Base-by-base conservation (phyloP, 2,888 invertebrate genomes). In the Cistogaster globosa region DNA sequence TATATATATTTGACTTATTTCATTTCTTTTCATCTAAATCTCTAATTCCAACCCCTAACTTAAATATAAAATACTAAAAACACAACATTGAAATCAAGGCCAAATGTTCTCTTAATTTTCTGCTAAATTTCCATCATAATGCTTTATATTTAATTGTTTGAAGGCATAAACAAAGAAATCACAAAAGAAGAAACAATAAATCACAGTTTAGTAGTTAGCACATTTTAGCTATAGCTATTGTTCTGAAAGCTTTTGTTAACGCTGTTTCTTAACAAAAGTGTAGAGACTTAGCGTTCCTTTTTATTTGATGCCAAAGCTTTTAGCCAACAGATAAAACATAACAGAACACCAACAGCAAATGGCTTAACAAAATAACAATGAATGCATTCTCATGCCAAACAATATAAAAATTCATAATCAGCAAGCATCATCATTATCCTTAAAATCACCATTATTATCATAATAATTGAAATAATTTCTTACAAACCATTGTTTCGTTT, bases 351-450 rank as follows among this genome's bases (percentile, higher is more conserved):
- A 68, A 38, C 55, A 65, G 65, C 5, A 68, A 22, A 16, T 36
- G 22, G 38, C 48, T 55, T 45, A 68, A 74, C 16, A 62, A 62
- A 68, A 81, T 53, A 75, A 81, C 55, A 75, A 58, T 58, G 67
- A 9, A 42, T 69, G 62, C 38, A 75, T 68, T 67, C 60, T 32
- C 42, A 55, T 57, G 81, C 60, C 60, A 69, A 69, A 75, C 68
- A 82, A 82, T 82, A 69, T 67, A 69, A 57, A 51, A 12, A 26
- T 55, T 74, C 45, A 62, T 55, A 32, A 26, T 32, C 20, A 57
- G 20, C 26, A 32, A 18, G 7, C 36, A 60, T 1, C 53, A 51
- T 36, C 51, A 53, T 16, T 11, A 55, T n/a, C 36, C 42, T 16
- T 20, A 51, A 26, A 58, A 18, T 22, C n/a, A 20, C 12, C 5